Evolutionary conservation across 2,797 vertebrate genomes (phyloP).

Genomic region (Gorsachius magnificus): DNA sequence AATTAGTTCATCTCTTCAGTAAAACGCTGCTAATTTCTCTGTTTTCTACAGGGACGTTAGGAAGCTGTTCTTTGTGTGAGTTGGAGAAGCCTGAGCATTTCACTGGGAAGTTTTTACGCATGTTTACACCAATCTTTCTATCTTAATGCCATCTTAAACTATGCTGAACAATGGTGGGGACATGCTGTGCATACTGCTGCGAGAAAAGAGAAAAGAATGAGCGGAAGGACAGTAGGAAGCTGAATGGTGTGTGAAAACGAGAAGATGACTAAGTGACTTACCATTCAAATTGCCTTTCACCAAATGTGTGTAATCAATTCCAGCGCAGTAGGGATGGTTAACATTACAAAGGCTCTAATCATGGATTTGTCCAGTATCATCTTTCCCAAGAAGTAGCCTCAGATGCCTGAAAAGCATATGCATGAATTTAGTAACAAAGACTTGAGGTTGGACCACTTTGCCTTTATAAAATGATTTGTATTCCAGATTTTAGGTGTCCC

Average conservation of each 20-base stretch:
- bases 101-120: constrained; percentile 46
- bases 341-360: constrained; percentile 74
- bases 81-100: constrained; percentile 17
- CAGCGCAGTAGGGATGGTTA: constrained; percentile 65
- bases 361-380: constrained; percentile 70
- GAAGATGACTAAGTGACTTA: constrained; percentile 71
- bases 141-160: constrained; percentile 64
- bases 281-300: constrained; percentile 69
- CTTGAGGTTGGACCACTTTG: constrained; percentile 27
- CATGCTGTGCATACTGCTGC: constrained; percentile 44
- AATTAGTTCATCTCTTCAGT: neutral
- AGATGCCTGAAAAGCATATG: constrained; percentile 62
- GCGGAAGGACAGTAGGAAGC: constrained; percentile 65
- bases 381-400: constrained; percentile 66
- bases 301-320: constrained; percentile 72
- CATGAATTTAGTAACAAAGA: constrained; percentile 59
- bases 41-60: neutral
- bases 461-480: constrained; percentile 62
- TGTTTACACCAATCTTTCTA: constrained; percentile 50
- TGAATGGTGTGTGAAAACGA: constrained; percentile 71
- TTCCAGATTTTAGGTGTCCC: constrained; percentile 63
- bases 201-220: constrained; percentile 57
- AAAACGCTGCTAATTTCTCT: neutral
- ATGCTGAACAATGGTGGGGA: constrained; percentile 37
- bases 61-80: neutral